These are phyloP conservation scores for Flexamia atlantica DNA, from an alignment of 2,888 invertebrate genomes.

Conservation along the genomic window DNA sequence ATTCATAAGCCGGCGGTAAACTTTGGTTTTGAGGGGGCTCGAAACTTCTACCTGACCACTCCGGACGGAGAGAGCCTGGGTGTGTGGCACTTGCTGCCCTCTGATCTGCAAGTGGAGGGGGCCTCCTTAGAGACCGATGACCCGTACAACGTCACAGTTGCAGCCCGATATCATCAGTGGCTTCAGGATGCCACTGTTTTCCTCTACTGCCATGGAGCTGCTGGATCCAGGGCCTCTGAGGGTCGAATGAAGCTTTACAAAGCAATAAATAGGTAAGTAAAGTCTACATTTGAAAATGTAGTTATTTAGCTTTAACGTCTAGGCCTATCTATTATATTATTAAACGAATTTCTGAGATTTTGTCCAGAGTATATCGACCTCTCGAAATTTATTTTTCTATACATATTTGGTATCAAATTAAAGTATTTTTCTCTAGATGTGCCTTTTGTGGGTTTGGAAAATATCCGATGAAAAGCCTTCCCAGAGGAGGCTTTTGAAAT, in stretches of 20 bases:
- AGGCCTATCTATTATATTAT: too few species aligned
- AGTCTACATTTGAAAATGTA: too few species aligned
- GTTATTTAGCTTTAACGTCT: too few species aligned
- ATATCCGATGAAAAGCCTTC: too few species aligned
- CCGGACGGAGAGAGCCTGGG: not conserved
- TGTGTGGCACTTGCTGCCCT: constrained; percentile 10
- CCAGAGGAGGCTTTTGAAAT: too few species aligned
- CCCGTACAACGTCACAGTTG: constrained; percentile 9
- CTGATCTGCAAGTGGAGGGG: not conserved
- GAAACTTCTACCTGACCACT: constrained; percentile 17
- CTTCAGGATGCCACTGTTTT: constrained; percentile 13
- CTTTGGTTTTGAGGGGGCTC: constrained; percentile 3
- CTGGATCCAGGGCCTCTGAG: not conserved
- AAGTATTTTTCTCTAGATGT: too few species aligned
- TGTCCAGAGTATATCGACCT: too few species aligned
- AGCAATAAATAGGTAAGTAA: not conserved
- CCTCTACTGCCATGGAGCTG: not conserved
- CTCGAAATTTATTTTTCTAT: too few species aligned
- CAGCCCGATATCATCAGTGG: constrained; percentile 3
- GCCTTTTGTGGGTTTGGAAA: too few species aligned
- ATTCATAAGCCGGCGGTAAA: not conserved
- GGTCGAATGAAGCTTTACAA: not conserved
- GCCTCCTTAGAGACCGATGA: not conserved
- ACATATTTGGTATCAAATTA: too few species aligned
- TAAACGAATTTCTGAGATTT: too few species aligned